Evolutionary conservation across 2,797 vertebrate genomes (phyloP).

Genomic region (Syngnathus rostellatus): DNA sequence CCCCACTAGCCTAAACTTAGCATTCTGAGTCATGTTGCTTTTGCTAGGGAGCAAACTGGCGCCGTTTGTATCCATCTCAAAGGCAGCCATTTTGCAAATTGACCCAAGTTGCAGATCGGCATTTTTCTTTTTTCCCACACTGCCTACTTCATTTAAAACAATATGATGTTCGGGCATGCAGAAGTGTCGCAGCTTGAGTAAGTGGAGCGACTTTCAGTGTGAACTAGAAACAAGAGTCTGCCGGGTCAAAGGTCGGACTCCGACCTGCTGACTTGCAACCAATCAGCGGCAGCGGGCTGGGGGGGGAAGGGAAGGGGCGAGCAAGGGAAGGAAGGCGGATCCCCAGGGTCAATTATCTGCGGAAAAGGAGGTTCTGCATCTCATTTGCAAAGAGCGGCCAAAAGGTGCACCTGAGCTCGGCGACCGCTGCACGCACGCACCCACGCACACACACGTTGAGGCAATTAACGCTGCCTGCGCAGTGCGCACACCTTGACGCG

Average conservation of each 20-base stretch:
- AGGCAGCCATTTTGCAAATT: too few relatives aligned
- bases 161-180: not conserved
- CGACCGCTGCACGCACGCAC: constrained; percentile 19
- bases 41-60: too few relatives aligned
- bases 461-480: constrained; percentile 71
- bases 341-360: constrained; percentile 71
- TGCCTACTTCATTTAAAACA: not conserved
- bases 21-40: too few relatives aligned
- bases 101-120: too few relatives aligned
- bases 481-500: constrained; percentile 45
- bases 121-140: too few relatives aligned
- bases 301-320: constrained; percentile 33
- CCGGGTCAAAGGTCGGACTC: constrained; percentile 61
- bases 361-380: constrained; percentile 70
- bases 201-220: not conserved
- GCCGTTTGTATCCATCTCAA: too few relatives aligned
- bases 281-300: constrained; percentile 54
- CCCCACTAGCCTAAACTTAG: too few relatives aligned
- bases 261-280: constrained; percentile 64
- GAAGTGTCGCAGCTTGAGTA: constrained; percentile 10
- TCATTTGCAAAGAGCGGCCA: constrained; percentile 67
- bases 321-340: constrained; percentile 53
- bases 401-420: constrained; percentile 63
- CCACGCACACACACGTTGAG: constrained; percentile 32
- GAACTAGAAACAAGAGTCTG: constrained; percentile 28